Evolutionary conservation across 2,888 invertebrate genomes (phyloP), one percentile per base, ranked within the genome.

Genomic region (Ochlodes sylvanus): DNA sequence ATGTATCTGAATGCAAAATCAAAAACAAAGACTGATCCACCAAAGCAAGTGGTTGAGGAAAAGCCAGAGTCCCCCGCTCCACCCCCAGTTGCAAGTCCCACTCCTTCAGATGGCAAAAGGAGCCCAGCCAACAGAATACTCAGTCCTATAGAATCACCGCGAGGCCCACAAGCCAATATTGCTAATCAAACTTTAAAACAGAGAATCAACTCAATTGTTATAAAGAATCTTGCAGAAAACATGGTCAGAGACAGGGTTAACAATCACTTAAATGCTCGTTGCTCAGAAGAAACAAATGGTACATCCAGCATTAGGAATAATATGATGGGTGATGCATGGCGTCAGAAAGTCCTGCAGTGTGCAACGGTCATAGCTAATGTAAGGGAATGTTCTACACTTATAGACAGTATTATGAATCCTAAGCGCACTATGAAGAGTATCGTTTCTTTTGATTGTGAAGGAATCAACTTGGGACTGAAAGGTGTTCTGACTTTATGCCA

Each of bases 381-480:
- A 0, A 95, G 96, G 79, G 98, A 98, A 80, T 96, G 97, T 84
- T 94, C 95, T 52, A 95, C 96, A 79, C 94, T 98, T 69, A 95
- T 96, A 63, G 96, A 96, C 60, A 96, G 96, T 70, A 95, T 97
- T 72, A 94, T 96, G 83, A 94, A 94, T 74, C 94, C 94, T 68
- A 93, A 90, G 79, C 88, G 92, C 63, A 90, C 90, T 70, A 81
- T 90, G 64, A 94, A 94, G 76, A 94, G 95, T 64, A 95, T 96
- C 69, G 94, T 98, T 21, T 97, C 98, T 0, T 95, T 98, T 79
- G 98, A 98, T 84, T 98, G 98, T 78, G 98, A 99, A 91, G 98
- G 98, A 15, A 97, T 98, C 64, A 98, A 98, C 88, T 94, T 98
- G 70, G 98, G 98, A 21, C 93, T 96, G 1, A 98, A 97, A 84